Conservation (phyloP, 1,140 invertebrate species). For the Dufourea novaeangliae region DNA sequence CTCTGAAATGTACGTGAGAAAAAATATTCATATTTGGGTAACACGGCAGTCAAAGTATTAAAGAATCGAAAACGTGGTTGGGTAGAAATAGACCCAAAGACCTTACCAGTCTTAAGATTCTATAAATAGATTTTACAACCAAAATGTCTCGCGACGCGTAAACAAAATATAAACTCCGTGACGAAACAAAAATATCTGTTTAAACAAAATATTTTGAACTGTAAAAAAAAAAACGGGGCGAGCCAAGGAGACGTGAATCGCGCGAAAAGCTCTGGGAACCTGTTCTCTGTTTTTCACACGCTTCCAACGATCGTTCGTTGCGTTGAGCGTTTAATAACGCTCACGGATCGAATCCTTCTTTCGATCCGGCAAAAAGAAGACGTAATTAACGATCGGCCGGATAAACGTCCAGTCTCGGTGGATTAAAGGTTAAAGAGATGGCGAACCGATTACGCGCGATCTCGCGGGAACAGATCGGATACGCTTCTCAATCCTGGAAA, state of each 20-base stretch:
- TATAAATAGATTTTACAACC: too few relatives aligned
- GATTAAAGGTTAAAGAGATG: slow-evolving; percentile 47
- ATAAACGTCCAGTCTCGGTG: slow-evolving; percentile 16
- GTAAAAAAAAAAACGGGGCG: slow-evolving; percentile 9
- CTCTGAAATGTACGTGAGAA: too few relatives aligned
- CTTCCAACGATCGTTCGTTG: not conserved
- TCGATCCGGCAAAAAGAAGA: slow-evolving; percentile 11
- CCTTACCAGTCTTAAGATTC: too few relatives aligned
- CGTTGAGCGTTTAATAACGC: slow-evolving; percentile 28
- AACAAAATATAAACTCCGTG: too few relatives aligned
- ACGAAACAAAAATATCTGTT: too few relatives aligned
- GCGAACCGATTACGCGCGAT: slow-evolving; percentile 34
- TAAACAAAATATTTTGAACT: not conserved
- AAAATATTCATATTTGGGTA: too few relatives aligned
- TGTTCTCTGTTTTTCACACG: not conserved
- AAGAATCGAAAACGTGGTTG: too few relatives aligned
- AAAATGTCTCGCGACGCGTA: too few relatives aligned
- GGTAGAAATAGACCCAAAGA: too few relatives aligned
- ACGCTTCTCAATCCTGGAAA: slow-evolving; percentile 17
- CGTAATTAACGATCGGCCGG: slow-evolving; percentile 38
- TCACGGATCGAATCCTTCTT: slow-evolving; percentile 6
- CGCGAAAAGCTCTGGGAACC: not conserved
- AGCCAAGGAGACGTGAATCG: not conserved
- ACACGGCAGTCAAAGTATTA: too few relatives aligned
- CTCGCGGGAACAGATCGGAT: slow-evolving; percentile 35